phyloP scores from a whole-genome alignment of 92 coral and sea anemone species.

The Muricea muricata region DNA sequence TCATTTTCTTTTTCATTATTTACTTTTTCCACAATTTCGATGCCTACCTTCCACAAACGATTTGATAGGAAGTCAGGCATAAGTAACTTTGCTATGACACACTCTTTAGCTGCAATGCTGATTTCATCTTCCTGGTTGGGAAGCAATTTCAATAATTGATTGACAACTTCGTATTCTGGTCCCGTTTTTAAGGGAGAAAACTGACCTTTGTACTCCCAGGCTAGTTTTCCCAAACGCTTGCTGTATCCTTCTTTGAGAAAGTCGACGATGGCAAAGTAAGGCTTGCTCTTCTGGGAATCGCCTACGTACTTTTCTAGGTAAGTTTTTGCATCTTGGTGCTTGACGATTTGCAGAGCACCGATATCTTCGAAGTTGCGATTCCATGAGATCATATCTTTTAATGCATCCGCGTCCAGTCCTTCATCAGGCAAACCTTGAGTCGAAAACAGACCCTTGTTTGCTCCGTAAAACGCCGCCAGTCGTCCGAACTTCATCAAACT shows the following conservation, averaged over 20 bases:
- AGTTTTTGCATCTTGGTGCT: not conserved
- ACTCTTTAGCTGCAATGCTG: too few species aligned
- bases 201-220: not conserved
- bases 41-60: too few species aligned
- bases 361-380: not conserved
- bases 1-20: too few species aligned
- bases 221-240: not conserved
- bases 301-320: not conserved
- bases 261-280: not conserved
- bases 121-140: too few species aligned
- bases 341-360: not conserved
- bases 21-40: too few species aligned
- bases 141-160: too few species aligned
- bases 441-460: not conserved
- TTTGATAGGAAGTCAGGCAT: too few species aligned
- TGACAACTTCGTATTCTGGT: too few species aligned
- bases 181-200: too few species aligned
- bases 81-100: not conserved
- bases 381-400: not conserved
- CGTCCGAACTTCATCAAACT: constrained; percentile 12
- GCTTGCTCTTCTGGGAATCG: not conserved
- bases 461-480: not conserved
- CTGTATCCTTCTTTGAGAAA: not conserved
- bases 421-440: not conserved
- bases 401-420: not conserved